Percentiles rank a stretch among this genome's conserved stretches.
Evolutionary conservation across 2,113 vertebrate genomes (phyloP).

Genomic region (Toxotes jaculatrix): DNA sequence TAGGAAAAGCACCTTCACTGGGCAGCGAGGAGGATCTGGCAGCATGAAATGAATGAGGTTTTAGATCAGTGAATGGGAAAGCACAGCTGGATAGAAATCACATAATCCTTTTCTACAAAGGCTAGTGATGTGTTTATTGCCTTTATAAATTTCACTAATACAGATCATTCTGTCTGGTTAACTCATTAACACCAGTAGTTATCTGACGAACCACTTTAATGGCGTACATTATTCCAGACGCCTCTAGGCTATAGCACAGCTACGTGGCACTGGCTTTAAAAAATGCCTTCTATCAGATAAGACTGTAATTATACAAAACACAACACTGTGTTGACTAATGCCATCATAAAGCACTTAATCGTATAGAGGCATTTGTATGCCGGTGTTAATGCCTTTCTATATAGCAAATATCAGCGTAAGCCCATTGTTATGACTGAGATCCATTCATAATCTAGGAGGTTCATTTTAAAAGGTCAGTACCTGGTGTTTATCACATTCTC

Average conservation of each 20-base stretch:
- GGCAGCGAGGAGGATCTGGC: slow-evolving; percentile 43
- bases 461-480: slow-evolving; percentile 73
- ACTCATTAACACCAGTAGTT: slow-evolving; percentile 76
- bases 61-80: slow-evolving; percentile 38
- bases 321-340: slow-evolving; percentile 59
- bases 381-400: slow-evolving; percentile 42
- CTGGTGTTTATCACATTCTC: slow-evolving; percentile 55
- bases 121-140: slow-evolving; percentile 57
- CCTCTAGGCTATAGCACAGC: slow-evolving; percentile 50
- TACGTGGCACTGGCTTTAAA: slow-evolving; percentile 46
- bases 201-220: slow-evolving; percentile 66
- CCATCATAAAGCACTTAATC: slow-evolving; percentile 56
- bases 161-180: slow-evolving; percentile 76
- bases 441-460: slow-evolving; percentile 44
- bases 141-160: slow-evolving; percentile 78
- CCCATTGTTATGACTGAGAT: slow-evolving; percentile 56
- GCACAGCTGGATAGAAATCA: slow-evolving; percentile 70
- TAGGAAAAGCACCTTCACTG: slow-evolving; percentile 34
- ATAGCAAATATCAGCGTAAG: slow-evolving; percentile 47
- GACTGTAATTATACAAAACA: slow-evolving; percentile 63
- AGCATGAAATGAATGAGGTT: slow-evolving; percentile 44
- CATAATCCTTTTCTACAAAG: slow-evolving; percentile 60
- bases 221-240: slow-evolving; percentile 49
- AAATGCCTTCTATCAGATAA: slow-evolving; percentile 58
- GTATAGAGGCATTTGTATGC: slow-evolving; percentile 41